Conservation (phyloP, 2,888 invertebrate genomes). For the Parnassius apollo region DNA sequence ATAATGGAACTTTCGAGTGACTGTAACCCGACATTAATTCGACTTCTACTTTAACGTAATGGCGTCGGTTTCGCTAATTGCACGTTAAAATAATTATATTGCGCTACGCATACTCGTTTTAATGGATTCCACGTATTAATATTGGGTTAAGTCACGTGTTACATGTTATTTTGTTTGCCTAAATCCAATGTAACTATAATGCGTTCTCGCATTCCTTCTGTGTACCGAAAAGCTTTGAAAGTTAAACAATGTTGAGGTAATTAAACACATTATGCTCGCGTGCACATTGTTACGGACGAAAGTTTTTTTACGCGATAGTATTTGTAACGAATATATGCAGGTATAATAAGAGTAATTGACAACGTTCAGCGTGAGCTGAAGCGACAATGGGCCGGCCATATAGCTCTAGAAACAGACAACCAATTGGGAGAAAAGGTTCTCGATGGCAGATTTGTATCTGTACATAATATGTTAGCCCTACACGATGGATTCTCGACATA, state of each 20-base stretch:
- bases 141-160: constrained; percentile 51
- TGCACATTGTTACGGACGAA: no score
- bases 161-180: constrained; percentile 41
- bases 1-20: constrained; percentile 79
- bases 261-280: constrained; percentile 6
- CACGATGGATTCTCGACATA: no score
- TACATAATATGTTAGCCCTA: no score
- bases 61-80: constrained; percentile 79
- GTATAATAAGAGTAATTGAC: no score
- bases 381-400: no score
- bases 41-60: constrained; percentile 74
- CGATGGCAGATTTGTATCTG: no score
- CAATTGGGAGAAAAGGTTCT: no score
- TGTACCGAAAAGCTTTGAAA: constrained; percentile 17
- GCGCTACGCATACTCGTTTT: constrained; percentile 63
- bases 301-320: no score
- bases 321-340: no score
- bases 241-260: constrained; percentile 15
- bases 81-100: constrained; percentile 75
- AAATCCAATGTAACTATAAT: constrained; percentile 41
- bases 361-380: no score
- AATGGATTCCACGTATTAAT: constrained; percentile 66
- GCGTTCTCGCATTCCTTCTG: constrained; percentile 27
- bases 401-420: no score
- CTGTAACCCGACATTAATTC: constrained; percentile 77